Conservation (phyloP, 2,113 vertebrate species). For the Alexandromys fortis region DNA sequence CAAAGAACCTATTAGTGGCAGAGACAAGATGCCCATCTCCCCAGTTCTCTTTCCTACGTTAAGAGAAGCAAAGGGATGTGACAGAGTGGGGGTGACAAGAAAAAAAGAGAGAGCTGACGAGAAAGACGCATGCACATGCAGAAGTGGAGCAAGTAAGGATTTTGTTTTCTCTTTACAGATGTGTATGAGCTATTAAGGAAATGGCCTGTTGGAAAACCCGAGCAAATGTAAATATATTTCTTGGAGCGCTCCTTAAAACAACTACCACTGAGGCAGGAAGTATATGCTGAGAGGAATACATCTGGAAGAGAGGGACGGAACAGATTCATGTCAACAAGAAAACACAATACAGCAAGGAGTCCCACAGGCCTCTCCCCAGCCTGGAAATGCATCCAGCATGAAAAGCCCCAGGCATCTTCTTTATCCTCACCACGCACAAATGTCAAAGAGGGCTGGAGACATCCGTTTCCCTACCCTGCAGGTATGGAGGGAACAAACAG, state of each 20-base stretch:
- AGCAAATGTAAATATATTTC: conserved; percentile 62
- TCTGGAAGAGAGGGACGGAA: background rate
- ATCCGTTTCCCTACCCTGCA: background rate
- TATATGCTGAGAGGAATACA: conserved; percentile 15
- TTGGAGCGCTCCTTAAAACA: conserved; percentile 59
- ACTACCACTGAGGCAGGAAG: conserved; percentile 53
- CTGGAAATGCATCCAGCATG: background rate
- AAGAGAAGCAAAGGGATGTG: background rate
- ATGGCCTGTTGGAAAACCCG: conserved; percentile 50
- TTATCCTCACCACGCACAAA: background rate
- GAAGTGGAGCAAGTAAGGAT: conserved; percentile 9
- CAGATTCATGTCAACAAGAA: conserved; percentile 31
- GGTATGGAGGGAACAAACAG: background rate
- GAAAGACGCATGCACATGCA: background rate
- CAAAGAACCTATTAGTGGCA: background rate
- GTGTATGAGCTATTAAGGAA: conserved; percentile 62
- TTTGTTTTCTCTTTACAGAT: conserved; percentile 50
- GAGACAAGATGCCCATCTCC: background rate
- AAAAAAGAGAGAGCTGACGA: background rate
- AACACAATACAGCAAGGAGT: background rate
- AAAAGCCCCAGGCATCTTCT: background rate
- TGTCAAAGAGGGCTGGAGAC: background rate
- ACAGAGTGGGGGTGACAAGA: background rate
- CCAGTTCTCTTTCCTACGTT: background rate
- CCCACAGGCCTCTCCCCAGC: background rate